Evolutionary conservation across 2,113 vertebrate genomes (phyloP).

Genomic region (Aptenodytes patagonicus): DNA sequence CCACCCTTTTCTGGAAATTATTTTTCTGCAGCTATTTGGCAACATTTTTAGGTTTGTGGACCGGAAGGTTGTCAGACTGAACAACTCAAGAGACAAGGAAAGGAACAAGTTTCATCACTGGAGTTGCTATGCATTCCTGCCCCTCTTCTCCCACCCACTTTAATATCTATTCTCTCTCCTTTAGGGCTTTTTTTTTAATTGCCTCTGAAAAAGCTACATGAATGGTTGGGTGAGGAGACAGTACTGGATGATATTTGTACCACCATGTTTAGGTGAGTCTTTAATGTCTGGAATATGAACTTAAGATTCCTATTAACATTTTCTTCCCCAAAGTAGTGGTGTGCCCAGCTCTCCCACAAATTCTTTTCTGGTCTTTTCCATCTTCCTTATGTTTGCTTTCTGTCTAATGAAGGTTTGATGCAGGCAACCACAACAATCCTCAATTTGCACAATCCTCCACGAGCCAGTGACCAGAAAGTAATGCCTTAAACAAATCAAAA

Average conservation of each 20-base stretch:
- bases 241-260: background rate
- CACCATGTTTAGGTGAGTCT: background rate
- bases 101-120: background rate
- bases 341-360: background rate
- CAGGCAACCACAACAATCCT: background rate
- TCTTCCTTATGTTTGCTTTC: background rate
- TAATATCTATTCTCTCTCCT: background rate
- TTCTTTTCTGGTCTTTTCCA: background rate
- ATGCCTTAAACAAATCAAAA: background rate
- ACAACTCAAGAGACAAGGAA: background rate
- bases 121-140: background rate
- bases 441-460: background rate
- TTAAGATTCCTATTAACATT: background rate
- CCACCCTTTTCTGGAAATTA: constrained; percentile 57
- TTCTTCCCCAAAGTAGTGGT: background rate
- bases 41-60: constrained; percentile 17
- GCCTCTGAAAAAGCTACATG: background rate
- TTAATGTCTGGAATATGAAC: background rate
- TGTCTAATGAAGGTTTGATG: background rate
- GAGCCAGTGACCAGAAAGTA: background rate
- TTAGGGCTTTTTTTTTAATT: background rate
- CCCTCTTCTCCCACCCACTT: background rate
- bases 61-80: constrained; percentile 41
- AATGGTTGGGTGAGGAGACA: background rate
- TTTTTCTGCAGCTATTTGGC: constrained; percentile 44